Evolutionary conservation across 1,140 invertebrate species (phyloP), one percentile per base, ranked within the genome.

Genomic region (Papilio polytes): DNA sequence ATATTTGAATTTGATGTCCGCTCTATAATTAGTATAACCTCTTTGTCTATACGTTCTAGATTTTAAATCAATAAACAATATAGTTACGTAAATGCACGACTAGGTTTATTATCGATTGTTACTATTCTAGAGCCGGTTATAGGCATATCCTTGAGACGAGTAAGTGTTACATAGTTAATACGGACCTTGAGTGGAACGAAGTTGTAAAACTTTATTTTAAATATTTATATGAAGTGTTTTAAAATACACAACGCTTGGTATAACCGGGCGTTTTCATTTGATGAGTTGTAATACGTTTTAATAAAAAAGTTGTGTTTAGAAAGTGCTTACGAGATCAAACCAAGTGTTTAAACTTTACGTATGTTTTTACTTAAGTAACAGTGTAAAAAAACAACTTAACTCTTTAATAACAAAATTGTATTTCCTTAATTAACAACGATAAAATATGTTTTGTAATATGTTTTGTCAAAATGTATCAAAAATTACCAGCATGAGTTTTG

Each of bases 151-250:
- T 78, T 78, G 76, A 66, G 56, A 41, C 76, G 20, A 20, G 44
- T 26, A n/a, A 46, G 56, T 59, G 31, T 20, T 78, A 56, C 76
- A 78, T 78, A 78, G 36, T 78, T 78, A 63, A 78, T 77, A 31
- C 31, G 48, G 51, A 63, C 56, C 56, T 78, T 78, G 76, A 78
- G 63, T 31, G 22, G 10, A 51, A 56, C 56, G 20, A 63, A 59
- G 76, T 44, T 41, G 73, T 48, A 46, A 74, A 74, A 15, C 7
- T 74, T 74, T 1, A 74, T 22, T 74, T 48, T 51, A 74, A 48
- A 51, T 7, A 74, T 66, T 66, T 66, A 66, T 66, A 12, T 66
- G 20, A 13, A 31, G 26, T 66, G 63, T 26, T 66, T 66, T 66
- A 31, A 31, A 31, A 63, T 63, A 63, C 56, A 63, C 26, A 15